Conservation (phyloP, 2,113 vertebrate species). For the Albula goreensis region DNA sequence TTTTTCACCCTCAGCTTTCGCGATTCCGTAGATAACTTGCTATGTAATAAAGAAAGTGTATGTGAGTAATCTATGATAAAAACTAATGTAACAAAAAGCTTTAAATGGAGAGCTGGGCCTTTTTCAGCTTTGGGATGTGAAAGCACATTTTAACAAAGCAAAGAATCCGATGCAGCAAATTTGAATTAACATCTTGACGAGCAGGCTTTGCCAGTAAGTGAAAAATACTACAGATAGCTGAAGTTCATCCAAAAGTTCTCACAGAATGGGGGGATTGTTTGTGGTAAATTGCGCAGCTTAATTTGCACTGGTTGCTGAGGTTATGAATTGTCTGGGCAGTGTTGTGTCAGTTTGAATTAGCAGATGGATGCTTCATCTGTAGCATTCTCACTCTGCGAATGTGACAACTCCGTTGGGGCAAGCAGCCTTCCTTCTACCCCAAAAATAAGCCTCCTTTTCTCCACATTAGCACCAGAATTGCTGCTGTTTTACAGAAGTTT, state of each 20-base stretch:
- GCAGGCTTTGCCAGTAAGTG: not conserved
- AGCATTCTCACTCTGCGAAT: not conserved
- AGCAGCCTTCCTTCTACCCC: not conserved
- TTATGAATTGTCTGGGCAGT: conserved; percentile 22
- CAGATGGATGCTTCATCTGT: conserved; percentile 10
- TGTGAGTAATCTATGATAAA: not conserved
- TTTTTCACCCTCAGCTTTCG: no score
- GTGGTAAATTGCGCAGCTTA: conserved; percentile 36
- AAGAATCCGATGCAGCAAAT: not conserved
- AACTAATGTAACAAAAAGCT: not conserved
- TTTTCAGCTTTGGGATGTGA: not conserved
- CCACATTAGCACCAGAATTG: not conserved
- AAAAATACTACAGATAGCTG: conserved; percentile 13
- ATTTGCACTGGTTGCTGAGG: conserved; percentile 29
- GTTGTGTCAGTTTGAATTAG: conserved; percentile 38
- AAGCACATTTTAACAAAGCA: not conserved
- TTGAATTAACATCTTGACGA: not conserved
- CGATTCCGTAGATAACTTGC: not conserved
- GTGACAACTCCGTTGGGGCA: not conserved
- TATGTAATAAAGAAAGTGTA: not conserved
- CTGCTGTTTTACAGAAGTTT: not conserved
- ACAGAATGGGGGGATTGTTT: conserved; percentile 28
- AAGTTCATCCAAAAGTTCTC: conserved; percentile 23
- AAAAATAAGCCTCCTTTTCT: not conserved
- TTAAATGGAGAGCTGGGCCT: not conserved